These are phyloP conservation scores for Uria lomvia DNA, from an alignment of 2,113 vertebrate species.

Conservation along the genomic window DNA sequence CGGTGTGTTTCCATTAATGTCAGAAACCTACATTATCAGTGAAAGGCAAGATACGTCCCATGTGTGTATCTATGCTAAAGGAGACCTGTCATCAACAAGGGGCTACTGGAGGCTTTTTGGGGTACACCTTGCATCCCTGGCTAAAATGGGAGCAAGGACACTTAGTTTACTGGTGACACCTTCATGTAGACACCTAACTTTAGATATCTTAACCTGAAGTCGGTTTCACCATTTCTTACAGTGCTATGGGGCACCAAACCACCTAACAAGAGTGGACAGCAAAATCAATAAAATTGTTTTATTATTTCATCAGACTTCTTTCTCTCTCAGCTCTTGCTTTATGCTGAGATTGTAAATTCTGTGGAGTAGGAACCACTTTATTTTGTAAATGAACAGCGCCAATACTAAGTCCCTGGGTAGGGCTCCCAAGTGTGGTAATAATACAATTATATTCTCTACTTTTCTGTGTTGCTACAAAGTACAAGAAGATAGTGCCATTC, in stretches of 20 bases:
- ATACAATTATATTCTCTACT: neutral
- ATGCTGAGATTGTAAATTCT: neutral
- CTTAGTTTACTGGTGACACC: neutral
- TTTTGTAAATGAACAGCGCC: neutral
- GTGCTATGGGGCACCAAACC: neutral
- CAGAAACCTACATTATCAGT: neutral
- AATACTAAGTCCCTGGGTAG: neutral
- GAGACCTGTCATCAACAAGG: neutral
- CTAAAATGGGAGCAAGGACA: neutral
- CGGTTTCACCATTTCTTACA: neutral
- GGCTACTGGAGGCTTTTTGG: neutral
- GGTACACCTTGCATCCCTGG: fast-evolving
- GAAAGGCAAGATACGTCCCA: neutral
- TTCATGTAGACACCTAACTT: neutral
- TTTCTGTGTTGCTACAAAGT: neutral
- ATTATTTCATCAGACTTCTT: neutral
- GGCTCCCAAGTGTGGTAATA: neutral
- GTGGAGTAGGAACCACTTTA: neutral
- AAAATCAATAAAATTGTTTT: neutral
- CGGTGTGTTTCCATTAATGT: neutral
- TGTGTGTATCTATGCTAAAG: neutral
- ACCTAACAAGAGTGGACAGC: neutral
- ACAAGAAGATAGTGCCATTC: neutral
- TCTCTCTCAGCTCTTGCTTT: neutral
- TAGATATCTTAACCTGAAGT: neutral